phyloP scores from a whole-genome alignment of 2,113 vertebrate species.

The Nyctibius bracteatus region DNA sequence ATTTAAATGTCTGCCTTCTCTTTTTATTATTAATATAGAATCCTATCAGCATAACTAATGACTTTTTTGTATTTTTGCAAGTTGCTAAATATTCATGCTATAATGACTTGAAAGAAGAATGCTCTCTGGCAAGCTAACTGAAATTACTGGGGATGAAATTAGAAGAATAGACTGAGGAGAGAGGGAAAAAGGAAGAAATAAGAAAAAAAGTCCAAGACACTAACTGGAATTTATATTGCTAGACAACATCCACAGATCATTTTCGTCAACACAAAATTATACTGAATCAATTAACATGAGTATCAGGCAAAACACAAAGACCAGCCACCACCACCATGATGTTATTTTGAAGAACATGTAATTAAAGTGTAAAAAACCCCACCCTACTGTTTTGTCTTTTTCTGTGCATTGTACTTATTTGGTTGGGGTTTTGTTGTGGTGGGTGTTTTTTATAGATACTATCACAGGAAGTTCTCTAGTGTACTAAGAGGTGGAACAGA shows the following conservation, averaged over 20 bases:
- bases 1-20: background rate
- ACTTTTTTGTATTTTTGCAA: background rate
- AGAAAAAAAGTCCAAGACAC: background rate
- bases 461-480: background rate
- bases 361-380: background rate
- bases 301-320: background rate
- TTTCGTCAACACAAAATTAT: background rate
- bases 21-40: background rate
- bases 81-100: constrained; percentile 6
- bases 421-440: too few species aligned
- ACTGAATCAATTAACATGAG: background rate
- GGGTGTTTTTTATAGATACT: background rate
- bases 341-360: background rate
- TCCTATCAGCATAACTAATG: background rate
- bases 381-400: background rate
- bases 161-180: background rate
- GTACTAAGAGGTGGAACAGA: background rate
- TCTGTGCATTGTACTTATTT: background rate
- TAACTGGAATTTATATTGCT: constrained; percentile 5
- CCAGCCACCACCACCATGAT: background rate
- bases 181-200: background rate
- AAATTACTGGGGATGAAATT: constrained; percentile 15
- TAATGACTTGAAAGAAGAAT: background rate
- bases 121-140: background rate
- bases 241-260: background rate